These are phyloP conservation scores for Troides oblongomaculatus DNA, from an alignment of 2,888 invertebrate species.

Conservation along the genomic window DNA sequence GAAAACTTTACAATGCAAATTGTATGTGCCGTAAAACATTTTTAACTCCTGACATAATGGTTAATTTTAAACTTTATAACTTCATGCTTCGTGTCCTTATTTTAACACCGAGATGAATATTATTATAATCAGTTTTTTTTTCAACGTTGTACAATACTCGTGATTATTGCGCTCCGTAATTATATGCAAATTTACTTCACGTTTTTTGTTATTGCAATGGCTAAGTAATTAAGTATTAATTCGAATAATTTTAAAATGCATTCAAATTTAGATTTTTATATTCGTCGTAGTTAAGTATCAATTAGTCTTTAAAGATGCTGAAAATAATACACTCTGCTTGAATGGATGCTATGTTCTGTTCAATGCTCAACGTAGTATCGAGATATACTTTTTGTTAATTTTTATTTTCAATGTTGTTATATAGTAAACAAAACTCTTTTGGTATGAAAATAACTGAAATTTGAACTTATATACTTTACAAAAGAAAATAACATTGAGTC, in stretches of 20 bases:
- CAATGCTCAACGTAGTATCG: constrained; percentile 8
- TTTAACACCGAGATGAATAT: constrained; percentile 32
- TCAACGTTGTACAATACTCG: constrained; percentile 33
- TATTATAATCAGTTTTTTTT: constrained; percentile 40
- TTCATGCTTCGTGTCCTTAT: constrained; percentile 36
- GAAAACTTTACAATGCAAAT: constrained; percentile 21
- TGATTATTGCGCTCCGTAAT: constrained; percentile 38
- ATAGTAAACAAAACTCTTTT: constrained; percentile 7
- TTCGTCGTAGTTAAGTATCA: constrained; percentile 1
- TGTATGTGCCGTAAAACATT: constrained; percentile 20
- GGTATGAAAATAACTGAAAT: background rate
- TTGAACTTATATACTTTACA: background rate
- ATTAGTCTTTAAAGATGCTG: constrained; percentile 18
- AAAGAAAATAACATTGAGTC: background rate
- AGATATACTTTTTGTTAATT: constrained; percentile 3
- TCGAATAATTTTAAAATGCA: constrained; percentile 39
- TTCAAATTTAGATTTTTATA: constrained; percentile 11
- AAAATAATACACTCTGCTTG: constrained; percentile 16
- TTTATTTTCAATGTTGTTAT: constrained; percentile 18
- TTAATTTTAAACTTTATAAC: constrained; percentile 39
- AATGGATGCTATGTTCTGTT: constrained; percentile 3
- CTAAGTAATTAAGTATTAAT: constrained; percentile 71
- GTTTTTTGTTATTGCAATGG: constrained; percentile 62
- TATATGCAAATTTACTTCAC: constrained; percentile 59
- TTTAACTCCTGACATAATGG: constrained; percentile 28